These are phyloP conservation scores for Drosophila pseudoananassae DNA, from an alignment of 1,140 invertebrate species.

Conservation along the genomic window DNA sequence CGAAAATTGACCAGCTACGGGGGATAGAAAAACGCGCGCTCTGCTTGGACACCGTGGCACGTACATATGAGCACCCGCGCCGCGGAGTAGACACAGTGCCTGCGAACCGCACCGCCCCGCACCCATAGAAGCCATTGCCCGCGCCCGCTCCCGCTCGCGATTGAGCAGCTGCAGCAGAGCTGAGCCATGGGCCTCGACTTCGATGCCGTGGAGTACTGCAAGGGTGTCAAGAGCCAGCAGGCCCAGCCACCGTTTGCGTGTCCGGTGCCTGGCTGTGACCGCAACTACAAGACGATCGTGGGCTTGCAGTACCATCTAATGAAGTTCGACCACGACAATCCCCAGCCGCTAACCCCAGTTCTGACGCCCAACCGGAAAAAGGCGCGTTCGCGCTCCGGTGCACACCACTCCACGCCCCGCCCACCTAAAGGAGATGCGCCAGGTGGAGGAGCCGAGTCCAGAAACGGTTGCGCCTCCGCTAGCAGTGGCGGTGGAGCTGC, in stretches of 20 bases:
- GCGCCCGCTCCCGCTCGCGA: conserved; percentile 29
- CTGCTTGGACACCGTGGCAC: conserved; percentile 65
- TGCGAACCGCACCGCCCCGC: conserved; percentile 43
- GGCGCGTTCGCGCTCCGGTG: conserved; percentile 84
- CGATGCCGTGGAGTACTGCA: conserved; percentile 93
- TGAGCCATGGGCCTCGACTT: conserved; percentile 86
- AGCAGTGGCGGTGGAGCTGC: not conserved
- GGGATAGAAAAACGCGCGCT: conserved; percentile 57
- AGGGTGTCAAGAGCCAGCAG: conserved; percentile 91
- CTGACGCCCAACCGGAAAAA: conserved; percentile 85
- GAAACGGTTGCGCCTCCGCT: not conserved
- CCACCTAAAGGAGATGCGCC: conserved; percentile 54
- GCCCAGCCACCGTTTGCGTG: conserved; percentile 92
- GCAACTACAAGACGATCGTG: conserved; percentile 93
- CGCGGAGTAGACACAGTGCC: conserved; percentile 67
- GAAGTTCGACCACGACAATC: conserved; percentile 92
- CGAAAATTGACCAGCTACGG: conserved; percentile 64
- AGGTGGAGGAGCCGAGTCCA: not conserved
- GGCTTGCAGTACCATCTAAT: conserved; percentile 94
- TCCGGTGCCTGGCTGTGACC: conserved; percentile 92
- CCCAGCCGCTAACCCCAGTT: conserved; percentile 85
- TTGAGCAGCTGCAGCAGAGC: conserved; percentile 49
- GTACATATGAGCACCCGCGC: conserved; percentile 60
- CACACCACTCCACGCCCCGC: conserved; percentile 64
- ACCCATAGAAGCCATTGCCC: conserved; percentile 20